Evolutionary conservation across 2,888 invertebrate species (phyloP), one percentile per base, ranked within the genome.

Genomic region (Drosophila nigricruria): DNA sequence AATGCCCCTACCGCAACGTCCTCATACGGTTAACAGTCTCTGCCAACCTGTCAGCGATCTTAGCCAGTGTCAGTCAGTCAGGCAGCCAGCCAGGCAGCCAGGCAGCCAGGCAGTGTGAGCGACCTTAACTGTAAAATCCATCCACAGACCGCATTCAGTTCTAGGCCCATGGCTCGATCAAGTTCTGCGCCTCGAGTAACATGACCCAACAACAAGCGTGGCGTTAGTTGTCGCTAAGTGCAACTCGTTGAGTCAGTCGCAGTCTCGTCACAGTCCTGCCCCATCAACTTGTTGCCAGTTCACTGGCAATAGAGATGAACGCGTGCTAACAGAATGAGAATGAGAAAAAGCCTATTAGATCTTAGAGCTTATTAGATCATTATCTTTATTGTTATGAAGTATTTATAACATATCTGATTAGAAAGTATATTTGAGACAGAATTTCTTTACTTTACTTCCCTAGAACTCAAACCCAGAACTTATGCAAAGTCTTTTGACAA

Each of bases 101-200:
- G 49, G 1, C 23, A 45, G 18, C 20, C 36, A 5, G 18, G 59
- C 70, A 68, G 67, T 74, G 77, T 75, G 79, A 75, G 66, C 88
- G 89, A 90, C 90, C 90, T 90, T 90, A 90, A 90, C 90, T 90
- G 90, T 90, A 90, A 90, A 84, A 83, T 66, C 71, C 43, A 77
- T 75, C 76, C 83, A 62, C 70, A 82, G 72, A 78, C 85, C 78
- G 71, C 82, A 79, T 77, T 70, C 70, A 70, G 78, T 89, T 85
- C 82, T 82, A 70, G 67, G 68, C 72, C 77, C 60, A 25, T 45
- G 52, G 10, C 66, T 52, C 49, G 68, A 75, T 79, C 76, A 73
- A 75, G 75, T 76, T 81, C 74, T 76, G 70, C 59, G 62, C 79
- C 70, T 77, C 70, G 59, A 82, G 88, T 86, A 88, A 88, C 86